Evolutionary conservation across 1,140 invertebrate genomes (phyloP).

Genomic region (Uloborus diversus): DNA sequence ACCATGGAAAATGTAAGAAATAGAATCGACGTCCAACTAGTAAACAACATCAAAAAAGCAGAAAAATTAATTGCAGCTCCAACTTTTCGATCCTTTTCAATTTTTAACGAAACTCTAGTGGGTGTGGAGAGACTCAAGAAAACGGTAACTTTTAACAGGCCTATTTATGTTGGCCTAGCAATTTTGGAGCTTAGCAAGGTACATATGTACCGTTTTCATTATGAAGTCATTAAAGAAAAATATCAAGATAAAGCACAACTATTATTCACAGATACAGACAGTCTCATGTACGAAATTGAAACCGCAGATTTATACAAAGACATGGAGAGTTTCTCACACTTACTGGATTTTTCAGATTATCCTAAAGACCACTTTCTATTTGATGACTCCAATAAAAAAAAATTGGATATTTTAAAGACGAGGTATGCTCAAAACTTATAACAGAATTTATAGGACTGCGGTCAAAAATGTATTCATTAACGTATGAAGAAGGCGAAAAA

Average conservation of each 20-base stretch:
- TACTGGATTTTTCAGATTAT: neutral
- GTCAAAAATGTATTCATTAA: slow-evolving; percentile 1
- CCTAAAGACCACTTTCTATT: neutral
- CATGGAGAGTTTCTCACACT: neutral
- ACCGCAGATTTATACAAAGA: neutral
- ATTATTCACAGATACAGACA: neutral
- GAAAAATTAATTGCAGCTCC: neutral
- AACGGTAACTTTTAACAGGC: neutral
- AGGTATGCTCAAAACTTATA: neutral
- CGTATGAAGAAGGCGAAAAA: neutral
- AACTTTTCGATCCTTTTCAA: neutral
- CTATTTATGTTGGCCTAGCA: neutral
- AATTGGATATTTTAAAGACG: neutral
- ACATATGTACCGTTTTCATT: slow-evolving; percentile 59
- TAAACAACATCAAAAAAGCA: neutral
- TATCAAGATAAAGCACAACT: neutral
- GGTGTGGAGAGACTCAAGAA: neutral
- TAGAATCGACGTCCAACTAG: neutral
- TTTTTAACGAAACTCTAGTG: neutral
- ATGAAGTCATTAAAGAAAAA: slow-evolving; percentile 45
- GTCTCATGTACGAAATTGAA: neutral
- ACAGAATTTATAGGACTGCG: neutral
- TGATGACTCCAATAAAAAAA: neutral
- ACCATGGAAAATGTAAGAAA: neutral
- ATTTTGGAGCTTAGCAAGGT: slow-evolving; percentile 53